Conservation (phyloP, 2,113 vertebrate species). For the Aegithalos caudatus region DNA sequence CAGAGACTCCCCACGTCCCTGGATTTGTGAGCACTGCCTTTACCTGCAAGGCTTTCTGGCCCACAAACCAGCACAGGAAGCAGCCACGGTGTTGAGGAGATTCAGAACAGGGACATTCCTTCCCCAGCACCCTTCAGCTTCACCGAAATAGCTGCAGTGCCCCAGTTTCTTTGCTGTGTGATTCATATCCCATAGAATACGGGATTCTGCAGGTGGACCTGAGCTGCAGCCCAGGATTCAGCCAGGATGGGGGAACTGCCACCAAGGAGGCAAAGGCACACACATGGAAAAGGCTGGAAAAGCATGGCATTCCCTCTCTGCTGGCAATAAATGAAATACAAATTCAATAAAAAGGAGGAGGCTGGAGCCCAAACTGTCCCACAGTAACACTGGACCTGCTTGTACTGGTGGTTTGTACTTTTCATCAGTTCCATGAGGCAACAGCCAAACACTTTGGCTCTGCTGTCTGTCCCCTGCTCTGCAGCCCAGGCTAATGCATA, state of each 20-base stretch:
- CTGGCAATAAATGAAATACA: neutral
- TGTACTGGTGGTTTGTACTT: neutral
- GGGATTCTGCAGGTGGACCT: neutral
- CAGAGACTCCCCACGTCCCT: neutral
- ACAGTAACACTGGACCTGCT: neutral
- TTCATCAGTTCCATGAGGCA: neutral
- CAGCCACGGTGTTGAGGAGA: neutral
- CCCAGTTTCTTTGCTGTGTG: conserved; percentile 45
- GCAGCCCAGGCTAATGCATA: neutral
- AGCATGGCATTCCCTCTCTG: neutral
- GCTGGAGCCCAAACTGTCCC: neutral
- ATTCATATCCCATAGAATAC: conserved; percentile 2
- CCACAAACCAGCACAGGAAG: neutral
- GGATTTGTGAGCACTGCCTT: neutral
- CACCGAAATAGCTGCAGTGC: conserved; percentile 51
- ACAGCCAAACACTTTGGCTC: neutral
- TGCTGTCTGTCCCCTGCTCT: neutral
- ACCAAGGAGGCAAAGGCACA: neutral
- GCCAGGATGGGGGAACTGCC: neutral
- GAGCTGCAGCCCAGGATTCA: neutral
- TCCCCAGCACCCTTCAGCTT: conserved; percentile 14
- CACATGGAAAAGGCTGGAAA: neutral
- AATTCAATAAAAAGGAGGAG: too few species aligned
- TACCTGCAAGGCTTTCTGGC: neutral
- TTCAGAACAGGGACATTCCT: neutral